Base-by-base conservation (phyloP, 2,888 invertebrate genomes). In the Lycocerus yunnanus region DNA sequence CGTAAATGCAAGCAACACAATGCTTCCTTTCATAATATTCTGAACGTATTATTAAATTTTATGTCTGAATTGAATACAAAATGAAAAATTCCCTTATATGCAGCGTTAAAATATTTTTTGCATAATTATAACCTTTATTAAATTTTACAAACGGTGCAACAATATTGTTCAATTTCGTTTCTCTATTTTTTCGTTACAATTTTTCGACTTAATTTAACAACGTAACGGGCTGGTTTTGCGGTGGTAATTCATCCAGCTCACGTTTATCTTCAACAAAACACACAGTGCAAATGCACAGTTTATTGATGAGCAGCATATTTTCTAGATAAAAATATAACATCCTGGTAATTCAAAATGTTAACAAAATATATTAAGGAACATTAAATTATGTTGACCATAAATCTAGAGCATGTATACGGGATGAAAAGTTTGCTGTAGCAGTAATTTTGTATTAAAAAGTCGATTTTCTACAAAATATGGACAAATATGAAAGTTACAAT, bases 31-130 rank as follows among this genome's bases (percentile, higher is more conserved):
- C 71, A 74, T 74, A 71, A 74, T 74, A 71, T 74, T 66, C 74
- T 66, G 71, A 71, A 74, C 74, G 74, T 74, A 74, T 74, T 74
- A 74, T 75, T 75, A 75, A 72, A 75, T 75, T 75, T 67, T 68
- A 74, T 68, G 63, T 75, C 75, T 66, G 75, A 71, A 75, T 75
- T 75, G 72, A 75, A 75, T 75, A 67, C 72, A 18, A 75, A 75
- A 72, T 75, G 75, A 58, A 72, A 66, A 71, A 66, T 66, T 58
- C 63, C 61, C 69, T 72, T 74, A 74, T 71, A 61, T 68, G 63
- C 67, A 58, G 58, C 15, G 67, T 68, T 63, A 66, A 63, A 63
- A 63, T 63, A 18, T 63, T 20, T 18, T 63, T 58, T 63, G 58
- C 21, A 71, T 58, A 70, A 43, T 43, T 43, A 43, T n/a, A 71